Evolutionary conservation across 2,888 invertebrate species (phyloP).

Genomic region (Drosophila dives): DNA sequence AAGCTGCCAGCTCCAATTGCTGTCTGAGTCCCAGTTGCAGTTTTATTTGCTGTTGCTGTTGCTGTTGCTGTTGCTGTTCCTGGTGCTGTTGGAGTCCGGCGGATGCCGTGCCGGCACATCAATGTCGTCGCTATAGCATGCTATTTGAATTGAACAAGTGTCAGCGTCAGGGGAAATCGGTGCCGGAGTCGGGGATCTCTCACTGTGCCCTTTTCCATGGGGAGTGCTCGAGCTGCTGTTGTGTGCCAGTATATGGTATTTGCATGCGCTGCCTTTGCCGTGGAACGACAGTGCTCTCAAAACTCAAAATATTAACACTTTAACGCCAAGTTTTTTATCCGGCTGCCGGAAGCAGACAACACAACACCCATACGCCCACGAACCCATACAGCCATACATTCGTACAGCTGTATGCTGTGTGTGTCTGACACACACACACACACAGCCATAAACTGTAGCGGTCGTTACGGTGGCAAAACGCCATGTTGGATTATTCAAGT

Average conservation of each 20-base stretch:
- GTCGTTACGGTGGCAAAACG: slow-evolving; percentile 75
- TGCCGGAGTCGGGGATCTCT: slow-evolving; percentile 31
- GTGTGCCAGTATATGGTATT: slow-evolving; percentile 39
- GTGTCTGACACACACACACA: slow-evolving; percentile 19
- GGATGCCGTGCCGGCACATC: slow-evolving; percentile 79
- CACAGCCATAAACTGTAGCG: slow-evolving; percentile 54
- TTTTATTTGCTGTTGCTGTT: slow-evolving; percentile 18
- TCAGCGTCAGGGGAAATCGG: slow-evolving; percentile 73
- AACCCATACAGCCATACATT: background rate
- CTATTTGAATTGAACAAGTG: slow-evolving; percentile 79
- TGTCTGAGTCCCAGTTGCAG: slow-evolving; percentile 31
- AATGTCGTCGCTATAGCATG: slow-evolving; percentile 75
- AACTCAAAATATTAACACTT: slow-evolving; percentile 80
- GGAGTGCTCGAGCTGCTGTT: slow-evolving; percentile 8
- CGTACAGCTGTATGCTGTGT: background rate
- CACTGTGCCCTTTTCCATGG: slow-evolving; percentile 19
- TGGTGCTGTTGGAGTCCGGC: slow-evolving; percentile 31
- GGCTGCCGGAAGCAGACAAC: slow-evolving; percentile 81
- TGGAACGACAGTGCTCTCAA: slow-evolving; percentile 70
- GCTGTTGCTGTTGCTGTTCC: slow-evolving; percentile 11
- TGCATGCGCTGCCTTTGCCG: slow-evolving; percentile 66
- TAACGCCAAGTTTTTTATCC: slow-evolving; percentile 79
- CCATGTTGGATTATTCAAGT: slow-evolving; percentile 79
- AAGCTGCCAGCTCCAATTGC: slow-evolving; percentile 24
- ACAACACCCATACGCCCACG: slow-evolving; percentile 46